Conservation (phyloP, 2,888 invertebrate genomes). For the Drosophila antonietae region DNA sequence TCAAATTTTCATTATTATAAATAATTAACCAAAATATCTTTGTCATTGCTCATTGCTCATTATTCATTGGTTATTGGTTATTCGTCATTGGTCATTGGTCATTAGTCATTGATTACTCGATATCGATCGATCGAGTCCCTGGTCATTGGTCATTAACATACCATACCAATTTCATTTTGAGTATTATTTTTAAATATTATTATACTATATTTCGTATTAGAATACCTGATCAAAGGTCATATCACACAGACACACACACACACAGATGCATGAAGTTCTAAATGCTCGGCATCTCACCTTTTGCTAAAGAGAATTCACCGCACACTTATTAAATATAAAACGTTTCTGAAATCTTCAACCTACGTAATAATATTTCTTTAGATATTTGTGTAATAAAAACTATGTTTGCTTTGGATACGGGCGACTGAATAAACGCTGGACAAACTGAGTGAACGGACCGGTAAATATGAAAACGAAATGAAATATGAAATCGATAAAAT, state of each 20-base stretch:
- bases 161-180: too few relatives aligned
- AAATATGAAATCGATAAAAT: slow-evolving; percentile 62
- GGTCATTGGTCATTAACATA: background rate
- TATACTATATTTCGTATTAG: too few relatives aligned
- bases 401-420: slow-evolving; percentile 6
- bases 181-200: too few relatives aligned
- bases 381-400: background rate
- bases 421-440: slow-evolving; percentile 19
- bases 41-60: too few relatives aligned
- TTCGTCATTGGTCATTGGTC: background rate
- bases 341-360: background rate
- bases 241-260: too few relatives aligned
- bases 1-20: too few relatives aligned
- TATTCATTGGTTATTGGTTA: background rate
- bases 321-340: background rate
- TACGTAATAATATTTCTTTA: background rate
- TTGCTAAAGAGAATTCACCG: background rate
- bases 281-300: background rate
- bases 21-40: too few relatives aligned
- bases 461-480: slow-evolving; percentile 45
- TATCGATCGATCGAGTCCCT: too few relatives aligned
- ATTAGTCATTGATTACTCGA: background rate
- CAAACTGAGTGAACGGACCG: slow-evolving; percentile 16
- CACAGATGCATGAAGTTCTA: too few relatives aligned
- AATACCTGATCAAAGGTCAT: too few relatives aligned